Evolutionary conservation across 1,140 invertebrate species (phyloP), one percentile per base, ranked within the genome.

Genomic region (Caenorhabditis remanei): DNA sequence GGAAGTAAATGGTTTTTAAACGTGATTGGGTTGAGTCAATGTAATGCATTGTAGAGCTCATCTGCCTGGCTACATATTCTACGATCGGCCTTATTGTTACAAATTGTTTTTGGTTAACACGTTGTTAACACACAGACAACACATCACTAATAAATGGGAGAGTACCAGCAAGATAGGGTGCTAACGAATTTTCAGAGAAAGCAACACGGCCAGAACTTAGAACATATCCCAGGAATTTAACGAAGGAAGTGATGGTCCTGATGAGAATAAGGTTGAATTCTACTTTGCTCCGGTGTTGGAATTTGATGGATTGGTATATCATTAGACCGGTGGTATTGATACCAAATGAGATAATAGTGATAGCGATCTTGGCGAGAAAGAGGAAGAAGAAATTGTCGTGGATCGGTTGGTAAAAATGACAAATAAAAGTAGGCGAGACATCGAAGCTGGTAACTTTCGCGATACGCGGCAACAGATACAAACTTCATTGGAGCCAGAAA

Each of bases 141-240:
- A 40, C 41, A 71, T 71, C 65, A 46, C 65, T 71, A 16, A 71
- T 41, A 8, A 46, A 71, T 46, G 65, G 65, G 46, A 71, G 65
- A 71, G 46, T 32, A 19, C 13, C 7, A 40, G 63, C 63, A 41
- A 65, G 63, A 9, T 9, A 21, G 0, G 9, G 16, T 16, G 65
- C 9, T 4, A 71, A 4, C 3, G 5, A 16, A 24, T 14, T 48
- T 21, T n/a, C 14, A 19, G 71, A 7, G 6, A 8, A 46, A n/a
- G 8, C 8, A 21, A 79, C 46, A 19, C 71, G 41, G 41, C 11
- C 8, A 7, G 24, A 43, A 53, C 71, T 79, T n/a, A 79, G 43
- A 79, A 24, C n/a, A 24, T 46, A 79, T 79, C 71, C 71, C 3
- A 79, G 46, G 14, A 50, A 14, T 53, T 79, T 43, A 79, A 79